Evolutionary conservation across 2,888 invertebrate species (phyloP).

Genomic region (Portevinia maculata): DNA sequence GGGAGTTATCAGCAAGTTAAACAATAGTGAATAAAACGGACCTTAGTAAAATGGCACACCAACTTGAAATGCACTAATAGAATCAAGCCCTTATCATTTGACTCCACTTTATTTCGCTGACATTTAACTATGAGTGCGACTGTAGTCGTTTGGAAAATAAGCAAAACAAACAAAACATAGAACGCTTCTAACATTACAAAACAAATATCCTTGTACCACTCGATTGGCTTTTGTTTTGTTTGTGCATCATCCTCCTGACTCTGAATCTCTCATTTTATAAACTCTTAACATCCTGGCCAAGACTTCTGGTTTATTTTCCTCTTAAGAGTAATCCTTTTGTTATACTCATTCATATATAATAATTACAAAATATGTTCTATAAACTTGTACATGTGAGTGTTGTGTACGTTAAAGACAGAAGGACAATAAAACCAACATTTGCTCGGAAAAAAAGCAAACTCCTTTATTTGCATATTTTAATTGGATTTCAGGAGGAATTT

Average conservation of each 20-base stretch:
- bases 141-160: neutral
- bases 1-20: too few species aligned
- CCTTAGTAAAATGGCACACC: too few species aligned
- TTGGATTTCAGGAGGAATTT: conserved; percentile 56
- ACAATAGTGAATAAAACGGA: too few species aligned
- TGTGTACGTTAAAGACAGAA: neutral
- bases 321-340: conserved; percentile 32
- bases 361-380: conserved; percentile 37
- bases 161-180: neutral
- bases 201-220: conserved; percentile 11
- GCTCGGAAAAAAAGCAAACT: conserved; percentile 1
- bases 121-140: neutral
- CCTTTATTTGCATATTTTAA: conserved; percentile 66
- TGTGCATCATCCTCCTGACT: conserved; percentile 7
- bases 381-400: neutral
- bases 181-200: neutral
- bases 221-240: conserved; percentile 2
- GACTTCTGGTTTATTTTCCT: neutral
- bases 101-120: too few species aligned
- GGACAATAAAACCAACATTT: neutral
- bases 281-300: neutral
- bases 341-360: conserved; percentile 30
- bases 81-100: too few species aligned
- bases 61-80: too few species aligned
- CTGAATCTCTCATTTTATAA: neutral